A percentile compares a stretch with the other conserved stretches of the same genome.
Conservation (phyloP, 2,797 vertebrate species). For the Oryzias dopingdopingensis region DNA sequence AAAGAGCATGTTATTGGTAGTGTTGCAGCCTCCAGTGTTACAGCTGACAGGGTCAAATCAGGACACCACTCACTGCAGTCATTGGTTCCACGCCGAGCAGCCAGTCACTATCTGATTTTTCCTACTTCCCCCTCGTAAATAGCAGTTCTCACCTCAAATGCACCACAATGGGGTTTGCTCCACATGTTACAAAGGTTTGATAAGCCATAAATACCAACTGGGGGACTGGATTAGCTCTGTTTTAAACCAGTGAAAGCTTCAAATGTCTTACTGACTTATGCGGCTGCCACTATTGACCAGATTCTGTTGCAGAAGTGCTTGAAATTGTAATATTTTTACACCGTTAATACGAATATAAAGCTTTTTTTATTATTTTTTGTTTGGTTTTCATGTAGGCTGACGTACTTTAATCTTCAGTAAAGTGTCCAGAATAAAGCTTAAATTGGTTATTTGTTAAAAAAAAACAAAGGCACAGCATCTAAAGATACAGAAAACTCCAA, state of each 20-base stretch:
- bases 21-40: constrained; percentile 4
- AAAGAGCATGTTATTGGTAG: too few species aligned
- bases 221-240: constrained; percentile 27
- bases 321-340: too few species aligned
- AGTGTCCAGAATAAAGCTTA: too few species aligned
- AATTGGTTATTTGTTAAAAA: too few species aligned
- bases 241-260: constrained; percentile 18
- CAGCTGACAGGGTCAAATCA: constrained; percentile 53
- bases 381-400: too few species aligned
- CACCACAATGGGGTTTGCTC: constrained; percentile 26
- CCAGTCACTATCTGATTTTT: constrained; percentile 32
- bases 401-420: too few species aligned
- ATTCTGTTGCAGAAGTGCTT: too few species aligned
- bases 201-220: constrained; percentile 28
- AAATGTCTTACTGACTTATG: constrained; percentile 23
- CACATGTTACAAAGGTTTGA: constrained; percentile 46
- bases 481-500: too few species aligned
- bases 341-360: too few species aligned
- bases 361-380: too few species aligned
- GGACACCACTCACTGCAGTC: constrained; percentile 39
- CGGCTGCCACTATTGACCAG: too few species aligned
- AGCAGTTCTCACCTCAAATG: constrained; percentile 36
- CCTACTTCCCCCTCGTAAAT: constrained; percentile 31
- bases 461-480: too few species aligned
- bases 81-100: constrained; percentile 32